Conservation (phyloP, 2,888 invertebrate genomes). For the Sericinus montela region DNA sequence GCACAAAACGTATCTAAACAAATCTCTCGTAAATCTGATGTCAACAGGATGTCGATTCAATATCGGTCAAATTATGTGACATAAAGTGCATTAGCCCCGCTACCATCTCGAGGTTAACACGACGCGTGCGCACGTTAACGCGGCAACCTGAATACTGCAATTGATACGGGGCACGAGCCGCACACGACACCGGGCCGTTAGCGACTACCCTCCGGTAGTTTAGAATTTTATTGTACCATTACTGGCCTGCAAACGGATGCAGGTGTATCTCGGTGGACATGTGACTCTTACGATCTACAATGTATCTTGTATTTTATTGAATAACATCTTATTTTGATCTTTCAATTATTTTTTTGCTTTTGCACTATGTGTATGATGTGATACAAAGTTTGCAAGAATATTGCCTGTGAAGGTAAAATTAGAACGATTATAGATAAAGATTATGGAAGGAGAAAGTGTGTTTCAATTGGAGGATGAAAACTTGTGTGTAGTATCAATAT, state of each 20-base stretch:
- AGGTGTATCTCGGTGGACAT: conserved; percentile 44
- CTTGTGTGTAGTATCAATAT: no score
- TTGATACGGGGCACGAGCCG: conserved; percentile 44
- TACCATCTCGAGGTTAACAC: conserved; percentile 28
- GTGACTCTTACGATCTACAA: conserved; percentile 29
- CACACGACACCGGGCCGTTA: conserved; percentile 37
- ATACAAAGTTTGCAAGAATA: no score
- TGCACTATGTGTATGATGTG: no score
- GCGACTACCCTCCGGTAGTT: conserved; percentile 43
- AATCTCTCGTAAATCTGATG: no score
- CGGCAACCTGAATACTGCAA: conserved; percentile 36
- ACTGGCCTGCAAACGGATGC: conserved; percentile 42
- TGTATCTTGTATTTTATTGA: not conserved
- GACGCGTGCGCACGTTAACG: conserved; percentile 33
- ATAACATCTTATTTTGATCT: not conserved
- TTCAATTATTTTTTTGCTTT: no score
- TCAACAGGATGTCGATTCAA: conserved; percentile 33
- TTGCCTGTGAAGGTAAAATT: no score
- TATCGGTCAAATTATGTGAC: conserved; percentile 20
- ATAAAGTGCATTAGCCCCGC: conserved; percentile 17
- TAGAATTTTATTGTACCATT: conserved; percentile 24
- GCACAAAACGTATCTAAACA: no score
- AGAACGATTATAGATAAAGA: no score
- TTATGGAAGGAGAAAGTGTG: no score
- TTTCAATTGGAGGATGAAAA: no score